phyloP scores from a whole-genome alignment of 2,888 invertebrate genomes.

The Thalpophila matura region DNA sequence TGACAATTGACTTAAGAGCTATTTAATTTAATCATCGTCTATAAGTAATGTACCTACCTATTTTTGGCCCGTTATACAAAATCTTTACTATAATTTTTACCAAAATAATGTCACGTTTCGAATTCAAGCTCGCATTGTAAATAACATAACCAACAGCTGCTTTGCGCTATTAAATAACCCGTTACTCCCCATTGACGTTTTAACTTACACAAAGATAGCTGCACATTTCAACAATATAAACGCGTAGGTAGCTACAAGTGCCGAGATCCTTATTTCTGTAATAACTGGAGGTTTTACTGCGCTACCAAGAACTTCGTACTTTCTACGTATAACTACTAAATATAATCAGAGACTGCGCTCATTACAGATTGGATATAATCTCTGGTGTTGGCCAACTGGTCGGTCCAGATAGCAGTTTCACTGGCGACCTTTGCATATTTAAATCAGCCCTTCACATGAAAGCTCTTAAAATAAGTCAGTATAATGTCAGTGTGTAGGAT shows the following conservation, averaged over 20 bases:
- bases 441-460: constrained; percentile 35
- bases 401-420: constrained; percentile 54
- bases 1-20: too few species aligned
- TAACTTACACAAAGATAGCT: constrained; percentile 20
- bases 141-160: constrained; percentile 11
- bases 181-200: constrained; percentile 34
- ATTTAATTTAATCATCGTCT: too few species aligned
- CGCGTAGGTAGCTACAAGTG: constrained; percentile 28
- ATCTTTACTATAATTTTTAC: too few species aligned
- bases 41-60: too few species aligned
- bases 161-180: constrained; percentile 30
- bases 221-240: constrained; percentile 23
- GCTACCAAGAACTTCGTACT: constrained; percentile 16
- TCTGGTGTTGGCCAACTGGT: constrained; percentile 47
- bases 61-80: too few species aligned
- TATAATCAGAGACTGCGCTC: constrained; percentile 28
- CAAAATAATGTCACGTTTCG: constrained; percentile 18
- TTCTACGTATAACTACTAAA: constrained; percentile 28
- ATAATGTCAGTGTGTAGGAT: constrained; percentile 34
- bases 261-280: constrained; percentile 37
- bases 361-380: constrained; percentile 47
- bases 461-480: constrained; percentile 41
- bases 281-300: constrained; percentile 25
- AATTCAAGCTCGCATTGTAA: constrained; percentile 14
- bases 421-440: constrained; percentile 56